Base-by-base conservation (phyloP, 2,113 vertebrate genomes). In the Meles meles region DNA sequence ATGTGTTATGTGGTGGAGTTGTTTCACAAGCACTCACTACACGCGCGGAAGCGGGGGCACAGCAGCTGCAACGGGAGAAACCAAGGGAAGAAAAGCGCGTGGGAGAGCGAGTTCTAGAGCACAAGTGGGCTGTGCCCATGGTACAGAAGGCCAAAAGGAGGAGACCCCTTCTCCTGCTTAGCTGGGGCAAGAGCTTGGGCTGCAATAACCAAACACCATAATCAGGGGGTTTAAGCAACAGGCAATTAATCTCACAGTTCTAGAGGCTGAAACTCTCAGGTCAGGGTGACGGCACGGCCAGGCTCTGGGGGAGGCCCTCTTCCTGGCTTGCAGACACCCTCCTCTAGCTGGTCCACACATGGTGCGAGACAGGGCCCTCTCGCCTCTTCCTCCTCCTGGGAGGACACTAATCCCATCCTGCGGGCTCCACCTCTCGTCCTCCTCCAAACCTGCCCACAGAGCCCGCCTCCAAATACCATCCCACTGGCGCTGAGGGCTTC, bases 121-220 rank as follows among this genome's bases (percentile, higher is more conserved):
- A 0, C 17, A 1, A 10, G 27, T 29, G 21, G 29, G 57, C 6
- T 57, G 5, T 0, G 34, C 52, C 8, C 69, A 7, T 0, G 34
- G 21, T 8, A 10, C 20, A 31, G 37, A 21, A 52, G n/a, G 47
- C 17, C 4, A 31, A 20, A n/a, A 25, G 39, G 42, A 69, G 34
- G 52, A 13, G 27, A 3, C 2, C 1, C n/a, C 0, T 5, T 7
- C 17, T 59, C 42, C 11, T 17, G 83, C n/a, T 55, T 18, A 23
- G 47, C 0, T 55, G 83, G 12, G 37, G 31, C 5, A 67, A 82
- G 8, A 34, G 37, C 55, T 25, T 9, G 1, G 14, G 34, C 11
- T 21, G 27, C 63, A 29, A 0, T 17, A 10, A 15, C 34, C 55
- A 55, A 67, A 27, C 6, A 42, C 34, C 8, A 3, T 2, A 44